Conservation (phyloP, 2,113 vertebrate species). For the Heteronetta atricapilla region DNA sequence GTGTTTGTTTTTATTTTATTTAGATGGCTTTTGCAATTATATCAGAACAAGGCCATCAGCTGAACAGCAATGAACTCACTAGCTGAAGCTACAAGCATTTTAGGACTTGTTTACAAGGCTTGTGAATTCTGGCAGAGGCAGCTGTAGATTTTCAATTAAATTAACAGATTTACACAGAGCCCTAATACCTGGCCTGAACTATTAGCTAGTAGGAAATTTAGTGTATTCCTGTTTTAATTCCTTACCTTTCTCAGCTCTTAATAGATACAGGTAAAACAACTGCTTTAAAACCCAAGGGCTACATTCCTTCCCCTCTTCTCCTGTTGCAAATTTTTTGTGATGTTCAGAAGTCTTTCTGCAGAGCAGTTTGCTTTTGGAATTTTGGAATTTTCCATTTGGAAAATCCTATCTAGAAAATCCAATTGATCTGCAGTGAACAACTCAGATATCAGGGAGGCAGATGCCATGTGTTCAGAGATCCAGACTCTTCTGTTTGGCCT, state of each 20-base stretch:
- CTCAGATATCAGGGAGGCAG: background rate
- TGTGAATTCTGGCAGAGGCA: background rate
- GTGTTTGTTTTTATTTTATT: background rate
- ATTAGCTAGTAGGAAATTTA: background rate
- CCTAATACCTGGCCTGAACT: background rate
- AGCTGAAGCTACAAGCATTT: constrained; percentile 7
- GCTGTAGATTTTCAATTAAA: constrained; percentile 11
- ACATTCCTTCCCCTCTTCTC: background rate
- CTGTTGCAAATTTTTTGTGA: background rate
- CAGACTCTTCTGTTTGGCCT: background rate
- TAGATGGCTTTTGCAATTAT: background rate
- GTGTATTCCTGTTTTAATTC: background rate
- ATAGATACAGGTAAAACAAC: background rate
- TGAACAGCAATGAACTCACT: background rate
- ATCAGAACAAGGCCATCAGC: background rate
- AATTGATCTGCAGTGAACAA: background rate
- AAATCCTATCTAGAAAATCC: background rate
- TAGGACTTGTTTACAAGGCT: constrained; percentile 1
- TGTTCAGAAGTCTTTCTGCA: background rate
- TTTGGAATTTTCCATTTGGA: too few relatives aligned
- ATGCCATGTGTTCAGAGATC: background rate
- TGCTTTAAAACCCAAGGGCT: background rate
- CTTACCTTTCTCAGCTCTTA: background rate
- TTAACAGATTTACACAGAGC: background rate
- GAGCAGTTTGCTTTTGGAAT: background rate